Conservation (phyloP, 2,113 vertebrate genomes). For the Eulacestoma nigropectus region DNA sequence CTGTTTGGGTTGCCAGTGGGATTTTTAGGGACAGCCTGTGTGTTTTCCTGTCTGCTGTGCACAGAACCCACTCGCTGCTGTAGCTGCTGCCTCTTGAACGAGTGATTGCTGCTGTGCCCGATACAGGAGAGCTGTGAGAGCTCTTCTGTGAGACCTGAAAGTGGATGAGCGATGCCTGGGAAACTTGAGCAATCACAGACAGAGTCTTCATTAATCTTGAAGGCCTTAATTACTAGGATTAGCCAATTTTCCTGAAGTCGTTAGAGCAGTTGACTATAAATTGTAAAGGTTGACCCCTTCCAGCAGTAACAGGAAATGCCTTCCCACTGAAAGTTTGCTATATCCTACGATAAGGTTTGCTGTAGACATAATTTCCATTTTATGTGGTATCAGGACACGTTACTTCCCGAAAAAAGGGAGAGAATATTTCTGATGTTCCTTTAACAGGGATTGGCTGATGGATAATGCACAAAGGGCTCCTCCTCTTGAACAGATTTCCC, state of each 20-base stretch:
- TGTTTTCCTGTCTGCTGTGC: background rate
- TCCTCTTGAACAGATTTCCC: background rate
- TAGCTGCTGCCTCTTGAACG: background rate
- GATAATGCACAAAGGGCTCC: background rate
- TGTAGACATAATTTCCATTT: background rate
- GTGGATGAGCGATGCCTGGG: background rate
- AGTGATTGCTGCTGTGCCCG: background rate
- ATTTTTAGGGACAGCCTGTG: background rate
- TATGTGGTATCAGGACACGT: background rate
- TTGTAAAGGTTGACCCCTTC: background rate
- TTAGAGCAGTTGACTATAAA: background rate
- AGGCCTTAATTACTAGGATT: conserved; percentile 9
- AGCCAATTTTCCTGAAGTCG: background rate
- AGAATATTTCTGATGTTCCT: background rate
- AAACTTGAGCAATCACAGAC: background rate
- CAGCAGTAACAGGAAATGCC: background rate
- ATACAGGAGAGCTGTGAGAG: background rate
- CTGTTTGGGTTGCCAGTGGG: background rate
- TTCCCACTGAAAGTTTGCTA: background rate
- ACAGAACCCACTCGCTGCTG: background rate
- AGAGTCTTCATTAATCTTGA: background rate
- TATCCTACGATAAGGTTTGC: background rate
- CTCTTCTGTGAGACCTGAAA: background rate
- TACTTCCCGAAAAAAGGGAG: background rate
- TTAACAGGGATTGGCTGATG: background rate